A percentile compares a stretch with the other conserved stretches of the same genome.
Evolutionary conservation across 2,113 vertebrate genomes (phyloP).

Genomic region (Neogobius melanostomus): DNA sequence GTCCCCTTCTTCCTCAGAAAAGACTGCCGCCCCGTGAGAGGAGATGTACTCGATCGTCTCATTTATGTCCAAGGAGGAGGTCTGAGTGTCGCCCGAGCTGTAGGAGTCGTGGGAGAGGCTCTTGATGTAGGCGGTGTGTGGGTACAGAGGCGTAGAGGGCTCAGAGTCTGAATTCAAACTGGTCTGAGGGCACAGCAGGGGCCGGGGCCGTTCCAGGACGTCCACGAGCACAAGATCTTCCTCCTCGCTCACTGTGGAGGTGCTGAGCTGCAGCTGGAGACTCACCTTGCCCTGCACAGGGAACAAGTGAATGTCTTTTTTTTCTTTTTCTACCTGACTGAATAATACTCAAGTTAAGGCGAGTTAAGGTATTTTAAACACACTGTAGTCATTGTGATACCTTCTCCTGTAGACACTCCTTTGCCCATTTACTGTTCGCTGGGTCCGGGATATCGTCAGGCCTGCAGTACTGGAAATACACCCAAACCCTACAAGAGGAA

Average conservation of each 20-base stretch:
- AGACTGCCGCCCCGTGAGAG: conserved; percentile 31
- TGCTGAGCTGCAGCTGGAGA: conserved; percentile 42
- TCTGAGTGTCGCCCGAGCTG: conserved; percentile 62
- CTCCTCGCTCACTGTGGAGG: conserved; percentile 43
- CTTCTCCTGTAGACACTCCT: conserved; percentile 63
- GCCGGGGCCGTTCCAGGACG: conserved; percentile 66
- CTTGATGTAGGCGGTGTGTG: conserved; percentile 70
- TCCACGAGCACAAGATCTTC: conserved; percentile 62
- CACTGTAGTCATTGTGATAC: conserved; percentile 40
- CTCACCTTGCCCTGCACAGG: conserved; percentile 57
- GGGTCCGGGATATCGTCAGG: conserved; percentile 76
- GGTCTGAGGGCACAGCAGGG: not conserved
- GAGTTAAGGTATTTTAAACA: too few relatives aligned
- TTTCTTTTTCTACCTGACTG: too few relatives aligned
- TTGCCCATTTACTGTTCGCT: conserved; percentile 81
- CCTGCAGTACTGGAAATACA: conserved; percentile 51
- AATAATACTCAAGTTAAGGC: too few relatives aligned
- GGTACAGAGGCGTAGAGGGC: conserved; percentile 11
- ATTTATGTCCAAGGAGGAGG: conserved; percentile 62
- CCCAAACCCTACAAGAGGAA: conserved; percentile 44
- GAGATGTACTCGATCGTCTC: conserved; percentile 69
- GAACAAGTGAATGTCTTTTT: not conserved
- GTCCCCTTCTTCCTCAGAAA: conserved; percentile 40
- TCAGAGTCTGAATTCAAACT: not conserved
- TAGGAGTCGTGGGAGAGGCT: conserved; percentile 74